These are phyloP conservation scores for Tolypeutes matacus DNA, from an alignment of 2,797 vertebrate genomes.

Conservation along the genomic window DNA sequence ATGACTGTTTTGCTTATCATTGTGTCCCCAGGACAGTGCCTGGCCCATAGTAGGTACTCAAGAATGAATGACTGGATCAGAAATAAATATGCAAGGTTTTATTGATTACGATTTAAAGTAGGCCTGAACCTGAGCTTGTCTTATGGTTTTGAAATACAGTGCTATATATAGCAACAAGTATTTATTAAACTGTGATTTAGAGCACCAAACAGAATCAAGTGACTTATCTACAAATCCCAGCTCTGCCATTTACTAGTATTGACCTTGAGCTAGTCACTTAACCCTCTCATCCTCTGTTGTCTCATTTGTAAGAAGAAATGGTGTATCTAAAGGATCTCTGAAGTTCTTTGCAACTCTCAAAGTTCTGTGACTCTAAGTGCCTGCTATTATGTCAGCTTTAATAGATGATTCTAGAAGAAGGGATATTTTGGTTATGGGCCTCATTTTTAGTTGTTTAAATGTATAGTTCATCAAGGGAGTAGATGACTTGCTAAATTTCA, in stretches of 20 bases:
- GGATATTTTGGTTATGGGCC: background rate
- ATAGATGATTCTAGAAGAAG: constrained; percentile 27
- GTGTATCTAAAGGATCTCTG: constrained; percentile 29
- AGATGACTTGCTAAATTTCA: constrained; percentile 53
- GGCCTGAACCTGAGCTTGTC: background rate
- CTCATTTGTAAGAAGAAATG: constrained; percentile 46
- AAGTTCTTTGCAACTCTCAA: constrained; percentile 53
- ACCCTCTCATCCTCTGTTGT: background rate
- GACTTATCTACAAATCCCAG: background rate
- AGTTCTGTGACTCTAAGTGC: constrained; percentile 34
- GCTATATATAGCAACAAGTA: background rate
- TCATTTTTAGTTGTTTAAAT: constrained; percentile 66
- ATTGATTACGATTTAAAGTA: constrained; percentile 51
- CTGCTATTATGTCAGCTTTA: background rate
- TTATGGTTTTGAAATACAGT: constrained; percentile 54
- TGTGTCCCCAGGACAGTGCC: background rate
- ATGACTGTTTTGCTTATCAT: background rate
- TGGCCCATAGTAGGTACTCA: background rate
- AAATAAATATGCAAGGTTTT: constrained; percentile 25
- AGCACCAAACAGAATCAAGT: constrained; percentile 15
- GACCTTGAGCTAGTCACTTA: constrained; percentile 18
- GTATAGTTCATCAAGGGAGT: background rate
- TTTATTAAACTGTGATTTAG: constrained; percentile 25
- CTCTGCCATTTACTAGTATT: background rate
- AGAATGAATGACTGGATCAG: constrained; percentile 40